phyloP scores from a whole-genome alignment of 2,888 invertebrate species.

The Colostygia pectinataria region DNA sequence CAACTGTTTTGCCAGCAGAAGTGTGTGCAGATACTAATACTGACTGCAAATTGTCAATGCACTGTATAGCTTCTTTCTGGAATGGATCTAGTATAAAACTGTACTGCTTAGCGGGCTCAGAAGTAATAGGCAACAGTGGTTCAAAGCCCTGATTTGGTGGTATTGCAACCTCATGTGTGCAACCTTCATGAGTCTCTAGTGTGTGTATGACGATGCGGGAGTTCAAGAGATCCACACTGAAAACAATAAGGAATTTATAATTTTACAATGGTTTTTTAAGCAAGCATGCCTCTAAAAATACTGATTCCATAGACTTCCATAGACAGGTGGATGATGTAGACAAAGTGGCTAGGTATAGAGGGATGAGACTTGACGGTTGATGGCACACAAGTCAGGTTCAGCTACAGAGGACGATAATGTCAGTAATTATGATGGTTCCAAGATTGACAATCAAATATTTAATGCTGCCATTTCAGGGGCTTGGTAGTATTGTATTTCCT shows the following conservation, averaged over 20 bases:
- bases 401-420: no score
- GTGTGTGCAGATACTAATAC: constrained; percentile 99
- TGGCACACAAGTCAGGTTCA: no score
- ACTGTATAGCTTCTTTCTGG: constrained; percentile 97
- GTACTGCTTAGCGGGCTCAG: constrained; percentile 95
- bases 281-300: no score
- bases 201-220: constrained; percentile 94
- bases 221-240: constrained; percentile 88
- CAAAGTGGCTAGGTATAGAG: no score
- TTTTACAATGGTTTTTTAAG: no score
- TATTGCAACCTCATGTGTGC: constrained; percentile 97
- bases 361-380: no score
- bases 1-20: constrained; percentile 99
- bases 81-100: constrained; percentile 98
- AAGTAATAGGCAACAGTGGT: constrained; percentile 79
- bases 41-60: constrained; percentile 98
- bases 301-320: no score
- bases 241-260: constrained; percentile 34
- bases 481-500: no score
- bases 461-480: no score
- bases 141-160: constrained; percentile 93
- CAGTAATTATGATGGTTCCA: no score
- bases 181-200: constrained; percentile 95
- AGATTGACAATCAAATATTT: no score
- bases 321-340: no score